Conservation (phyloP, 1,140 invertebrate genomes). For the Coenobita brevimanus region DNA sequence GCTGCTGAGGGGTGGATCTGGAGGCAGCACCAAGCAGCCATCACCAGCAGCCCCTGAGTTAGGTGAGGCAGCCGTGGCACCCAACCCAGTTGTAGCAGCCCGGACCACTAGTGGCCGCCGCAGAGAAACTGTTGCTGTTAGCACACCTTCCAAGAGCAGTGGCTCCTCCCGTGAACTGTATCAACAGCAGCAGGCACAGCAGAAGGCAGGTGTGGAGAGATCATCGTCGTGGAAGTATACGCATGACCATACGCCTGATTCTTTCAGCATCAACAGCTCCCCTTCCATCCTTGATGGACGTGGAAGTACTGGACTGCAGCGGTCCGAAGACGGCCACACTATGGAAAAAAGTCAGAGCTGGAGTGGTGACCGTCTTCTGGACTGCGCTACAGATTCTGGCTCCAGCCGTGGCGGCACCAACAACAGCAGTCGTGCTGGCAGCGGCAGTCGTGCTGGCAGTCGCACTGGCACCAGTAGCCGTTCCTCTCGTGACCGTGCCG, state of each 20-base stretch:
- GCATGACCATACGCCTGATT: conserved; percentile 58
- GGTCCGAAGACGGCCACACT: conserved; percentile 33
- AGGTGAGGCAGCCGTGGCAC: conserved; percentile 43
- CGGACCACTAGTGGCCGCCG: conserved; percentile 45
- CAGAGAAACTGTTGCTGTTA: conserved; percentile 47
- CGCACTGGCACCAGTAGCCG: conserved; percentile 56
- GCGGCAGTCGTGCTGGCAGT: conserved; percentile 54
- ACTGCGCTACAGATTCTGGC: conserved; percentile 58
- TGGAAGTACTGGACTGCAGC: conserved; percentile 30
- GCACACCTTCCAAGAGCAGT: conserved; percentile 32
- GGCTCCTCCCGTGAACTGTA: conserved; percentile 34
- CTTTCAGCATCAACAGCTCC: conserved; percentile 60
- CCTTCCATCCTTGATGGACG: conserved; percentile 58
- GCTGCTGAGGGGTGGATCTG: conserved; percentile 49
- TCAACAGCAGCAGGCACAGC: conserved; percentile 35
- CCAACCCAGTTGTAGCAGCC: conserved; percentile 55
- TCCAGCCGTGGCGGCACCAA: conserved; percentile 57
- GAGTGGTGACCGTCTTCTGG: conserved; percentile 55
- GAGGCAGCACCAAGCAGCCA: conserved; percentile 54
- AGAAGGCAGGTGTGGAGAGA: conserved; percentile 53
- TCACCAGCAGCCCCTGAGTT: conserved; percentile 26
- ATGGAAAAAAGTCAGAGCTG: conserved; percentile 62
- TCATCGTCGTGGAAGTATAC: conserved; percentile 60
- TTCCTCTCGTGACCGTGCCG: conserved; percentile 39
- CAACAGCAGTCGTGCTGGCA: conserved; percentile 56